Conservation (phyloP, 2,113 vertebrate species). For the Egretta garzetta region DNA sequence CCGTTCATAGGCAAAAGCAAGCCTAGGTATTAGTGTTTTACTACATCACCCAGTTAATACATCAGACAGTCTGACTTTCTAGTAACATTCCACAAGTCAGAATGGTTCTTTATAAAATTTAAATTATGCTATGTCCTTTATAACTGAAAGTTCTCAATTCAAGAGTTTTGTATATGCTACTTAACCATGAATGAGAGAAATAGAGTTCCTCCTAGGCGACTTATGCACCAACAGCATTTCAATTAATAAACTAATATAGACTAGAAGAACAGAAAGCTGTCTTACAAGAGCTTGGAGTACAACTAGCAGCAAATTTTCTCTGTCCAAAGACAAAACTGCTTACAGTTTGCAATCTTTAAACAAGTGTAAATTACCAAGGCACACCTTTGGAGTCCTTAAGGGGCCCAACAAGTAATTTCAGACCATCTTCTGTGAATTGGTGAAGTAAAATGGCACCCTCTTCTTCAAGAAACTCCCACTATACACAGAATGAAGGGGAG, state of each 20-base stretch:
- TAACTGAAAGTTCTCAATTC: neutral
- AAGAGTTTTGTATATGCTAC: neutral
- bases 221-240: neutral
- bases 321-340: neutral
- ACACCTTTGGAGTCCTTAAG: neutral
- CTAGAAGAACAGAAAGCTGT: neutral
- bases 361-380: neutral
- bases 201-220: neutral
- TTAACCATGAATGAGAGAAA: neutral
- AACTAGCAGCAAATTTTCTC: neutral
- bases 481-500: neutral
- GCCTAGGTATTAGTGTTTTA: neutral
- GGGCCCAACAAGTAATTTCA: neutral
- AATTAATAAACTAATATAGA: neutral
- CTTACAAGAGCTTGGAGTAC: neutral
- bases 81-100: neutral
- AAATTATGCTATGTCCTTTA: neutral
- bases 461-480: neutral
- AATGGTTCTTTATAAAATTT: neutral
- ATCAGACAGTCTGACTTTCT: neutral
- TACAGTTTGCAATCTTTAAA: neutral
- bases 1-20: neutral
- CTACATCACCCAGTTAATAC: neutral
- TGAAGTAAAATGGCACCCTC: neutral
- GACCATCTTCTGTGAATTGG: neutral